phyloP scores from a whole-genome alignment of 2,888 invertebrate genomes.

The Acronicta aceris region DNA sequence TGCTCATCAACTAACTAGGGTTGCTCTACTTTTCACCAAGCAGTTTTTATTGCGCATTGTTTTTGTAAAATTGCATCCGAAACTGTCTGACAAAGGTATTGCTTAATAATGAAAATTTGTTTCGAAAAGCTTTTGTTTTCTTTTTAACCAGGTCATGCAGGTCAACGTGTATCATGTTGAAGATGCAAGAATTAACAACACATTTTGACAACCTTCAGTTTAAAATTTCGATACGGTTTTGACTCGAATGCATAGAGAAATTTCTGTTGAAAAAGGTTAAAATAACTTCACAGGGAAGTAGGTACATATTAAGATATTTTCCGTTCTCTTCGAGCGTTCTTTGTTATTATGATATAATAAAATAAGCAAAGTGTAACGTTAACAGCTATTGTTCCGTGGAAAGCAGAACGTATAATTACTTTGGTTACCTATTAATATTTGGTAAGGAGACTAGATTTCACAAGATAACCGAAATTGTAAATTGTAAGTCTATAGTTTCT shows the following conservation, averaged over 20 bases:
- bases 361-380: constrained; percentile 62
- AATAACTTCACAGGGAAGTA: constrained; percentile 55
- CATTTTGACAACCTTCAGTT: background rate
- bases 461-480: constrained; percentile 42
- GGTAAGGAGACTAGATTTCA: constrained; percentile 36
- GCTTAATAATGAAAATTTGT: constrained; percentile 70
- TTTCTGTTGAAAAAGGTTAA: constrained; percentile 7
- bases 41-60: constrained; percentile 83
- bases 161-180: constrained; percentile 5
- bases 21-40: constrained; percentile 76
- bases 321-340: constrained; percentile 25
- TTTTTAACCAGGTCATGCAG: constrained; percentile 55
- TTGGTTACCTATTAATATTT: constrained; percentile 34
- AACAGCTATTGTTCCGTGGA: constrained; percentile 70
- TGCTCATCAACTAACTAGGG: constrained; percentile 81
- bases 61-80: constrained; percentile 62
- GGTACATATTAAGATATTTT: constrained; percentile 48
- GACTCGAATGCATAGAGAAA: constrained; percentile 4
- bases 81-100: constrained; percentile 55
- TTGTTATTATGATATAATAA: constrained; percentile 54
- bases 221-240: no score
- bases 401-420: constrained; percentile 59
- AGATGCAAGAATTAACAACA: background rate
- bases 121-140: constrained; percentile 70
- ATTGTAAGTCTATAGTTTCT: no score